Conservation (phyloP, 2,113 vertebrate species). For the Pollimyrus isidori region DNA sequence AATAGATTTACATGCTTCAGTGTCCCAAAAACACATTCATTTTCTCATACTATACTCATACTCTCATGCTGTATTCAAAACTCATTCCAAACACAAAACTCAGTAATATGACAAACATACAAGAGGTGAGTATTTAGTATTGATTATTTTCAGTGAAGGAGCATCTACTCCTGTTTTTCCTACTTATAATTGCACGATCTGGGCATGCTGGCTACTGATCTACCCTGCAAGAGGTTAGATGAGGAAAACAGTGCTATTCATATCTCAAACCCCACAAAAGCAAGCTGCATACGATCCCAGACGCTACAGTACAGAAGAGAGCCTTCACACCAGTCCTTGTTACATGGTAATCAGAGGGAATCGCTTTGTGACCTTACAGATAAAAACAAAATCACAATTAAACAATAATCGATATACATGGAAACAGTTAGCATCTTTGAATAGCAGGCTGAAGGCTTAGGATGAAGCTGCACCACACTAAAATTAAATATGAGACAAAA, state of each 20-base stretch:
- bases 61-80: neutral
- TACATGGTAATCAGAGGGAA: neutral
- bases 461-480: neutral
- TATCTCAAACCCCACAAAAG: neutral
- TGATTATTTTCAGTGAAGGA: neutral
- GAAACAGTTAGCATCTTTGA: neutral
- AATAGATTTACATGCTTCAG: neutral
- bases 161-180: neutral
- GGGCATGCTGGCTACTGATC: neutral
- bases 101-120: neutral
- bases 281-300: neutral
- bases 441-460: neutral
- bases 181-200: neutral
- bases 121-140: neutral
- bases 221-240: neutral
- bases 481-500: neutral
- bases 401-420: neutral
- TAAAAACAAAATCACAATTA: neutral
- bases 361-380: neutral
- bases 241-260: neutral
- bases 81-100: neutral
- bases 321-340: neutral
- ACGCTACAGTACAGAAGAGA: neutral
- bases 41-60: neutral
- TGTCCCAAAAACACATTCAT: neutral